A percentile compares a stretch with the other conserved stretches of the same genome.
phyloP scores from a whole-genome alignment of 2,113 vertebrate genomes.

The Prolemur simus region DNA sequence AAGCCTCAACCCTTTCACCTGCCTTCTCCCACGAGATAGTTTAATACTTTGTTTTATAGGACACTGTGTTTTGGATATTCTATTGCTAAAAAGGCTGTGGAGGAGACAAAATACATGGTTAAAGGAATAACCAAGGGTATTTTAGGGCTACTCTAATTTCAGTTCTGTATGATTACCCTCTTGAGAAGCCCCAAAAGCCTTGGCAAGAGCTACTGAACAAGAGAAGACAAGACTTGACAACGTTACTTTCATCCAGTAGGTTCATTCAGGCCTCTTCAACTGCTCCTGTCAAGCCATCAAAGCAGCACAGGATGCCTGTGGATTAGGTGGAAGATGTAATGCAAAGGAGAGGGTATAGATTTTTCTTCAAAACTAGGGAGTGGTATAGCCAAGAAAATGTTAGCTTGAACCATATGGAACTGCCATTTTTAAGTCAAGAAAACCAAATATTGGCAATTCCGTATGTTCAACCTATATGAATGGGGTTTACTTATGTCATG shows the following conservation, averaged over 20 bases:
- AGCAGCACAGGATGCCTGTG: not conserved
- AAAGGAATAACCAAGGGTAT: not conserved
- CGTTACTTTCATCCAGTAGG: not conserved
- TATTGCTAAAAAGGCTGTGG: not conserved
- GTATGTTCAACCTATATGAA: not conserved
- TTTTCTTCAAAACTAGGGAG: not conserved
- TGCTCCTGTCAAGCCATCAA: not conserved
- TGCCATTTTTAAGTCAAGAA: not conserved
- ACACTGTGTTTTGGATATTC: slow-evolving; percentile 13
- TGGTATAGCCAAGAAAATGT: not conserved
- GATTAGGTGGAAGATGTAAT: not conserved
- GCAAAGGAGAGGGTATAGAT: not conserved
- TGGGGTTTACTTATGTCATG: not conserved
- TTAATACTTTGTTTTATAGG: not conserved
- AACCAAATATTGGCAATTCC: not conserved
- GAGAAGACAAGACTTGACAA: not conserved
- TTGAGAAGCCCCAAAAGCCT: not conserved
- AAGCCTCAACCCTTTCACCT: not conserved
- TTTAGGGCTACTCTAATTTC: not conserved
- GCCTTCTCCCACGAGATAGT: not conserved
- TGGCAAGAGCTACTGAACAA: not conserved
- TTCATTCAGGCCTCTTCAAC: not conserved
- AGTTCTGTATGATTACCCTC: not conserved
- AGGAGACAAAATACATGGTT: not conserved
- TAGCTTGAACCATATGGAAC: not conserved